A percentile compares a stretch with the other conserved stretches of the same genome.
These are phyloP conservation scores for Heteromormyrus szaboi DNA, from an alignment of 2,797 vertebrate genomes.

Conservation along the genomic window DNA sequence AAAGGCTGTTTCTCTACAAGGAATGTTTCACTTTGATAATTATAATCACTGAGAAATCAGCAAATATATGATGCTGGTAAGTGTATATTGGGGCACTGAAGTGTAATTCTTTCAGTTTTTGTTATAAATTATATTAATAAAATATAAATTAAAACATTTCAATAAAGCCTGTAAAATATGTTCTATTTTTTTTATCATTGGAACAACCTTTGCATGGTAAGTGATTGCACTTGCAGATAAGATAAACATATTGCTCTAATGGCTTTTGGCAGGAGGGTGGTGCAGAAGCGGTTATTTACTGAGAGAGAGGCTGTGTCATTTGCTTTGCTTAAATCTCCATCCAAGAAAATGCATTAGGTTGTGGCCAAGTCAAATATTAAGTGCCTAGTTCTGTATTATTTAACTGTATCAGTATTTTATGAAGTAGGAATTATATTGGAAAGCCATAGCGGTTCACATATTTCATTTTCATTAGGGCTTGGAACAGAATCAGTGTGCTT, in stretches of 20 bases:
- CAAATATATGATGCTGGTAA: not conserved
- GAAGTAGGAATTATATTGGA: slow-evolving; percentile 17
- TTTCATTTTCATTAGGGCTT: not conserved
- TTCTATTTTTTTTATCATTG: not conserved
- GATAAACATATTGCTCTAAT: not conserved
- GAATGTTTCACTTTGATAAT: not conserved
- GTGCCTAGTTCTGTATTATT: slow-evolving; percentile 39
- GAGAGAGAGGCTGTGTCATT: not conserved
- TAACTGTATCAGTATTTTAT: slow-evolving; percentile 32
- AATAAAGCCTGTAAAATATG: not conserved
- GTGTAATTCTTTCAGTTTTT: not conserved
- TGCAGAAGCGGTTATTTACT: not conserved
- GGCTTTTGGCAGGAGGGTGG: not conserved
- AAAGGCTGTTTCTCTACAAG: not conserved
- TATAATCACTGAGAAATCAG: not conserved
- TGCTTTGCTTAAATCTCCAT: not conserved
- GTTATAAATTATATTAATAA: not conserved
- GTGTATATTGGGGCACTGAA: not conserved
- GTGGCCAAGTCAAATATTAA: slow-evolving; percentile 34
- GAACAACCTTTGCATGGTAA: not conserved
- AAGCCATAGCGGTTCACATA: not conserved
- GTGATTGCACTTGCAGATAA: not conserved
- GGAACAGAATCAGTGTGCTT: not conserved
- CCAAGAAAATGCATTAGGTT: slow-evolving; percentile 29
- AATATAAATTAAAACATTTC: not conserved